A percentile compares a stretch with the other conserved stretches of the same genome.
Conservation (phyloP, 2,113 vertebrate species). For the Verasper variegatus region DNA sequence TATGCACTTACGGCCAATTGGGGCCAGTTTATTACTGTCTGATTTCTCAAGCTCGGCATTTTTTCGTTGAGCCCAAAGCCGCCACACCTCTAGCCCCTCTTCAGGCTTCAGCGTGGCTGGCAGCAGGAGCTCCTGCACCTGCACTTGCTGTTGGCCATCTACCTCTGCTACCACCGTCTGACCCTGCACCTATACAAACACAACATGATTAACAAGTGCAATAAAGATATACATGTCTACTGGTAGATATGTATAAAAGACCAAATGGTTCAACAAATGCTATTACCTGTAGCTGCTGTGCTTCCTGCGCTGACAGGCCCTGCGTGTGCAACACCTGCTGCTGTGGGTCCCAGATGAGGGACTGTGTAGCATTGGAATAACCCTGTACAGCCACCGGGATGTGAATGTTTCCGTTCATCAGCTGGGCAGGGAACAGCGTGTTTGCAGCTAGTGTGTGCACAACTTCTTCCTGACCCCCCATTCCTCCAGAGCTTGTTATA, state of each 20-base stretch:
- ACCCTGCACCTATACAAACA: conserved; percentile 76
- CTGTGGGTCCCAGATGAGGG: conserved; percentile 97
- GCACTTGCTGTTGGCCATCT: conserved; percentile 88
- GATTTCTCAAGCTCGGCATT: conserved; percentile 97
- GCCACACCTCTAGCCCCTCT: conserved; percentile 97
- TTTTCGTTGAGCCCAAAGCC: conserved; percentile 96
- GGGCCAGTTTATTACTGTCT: conserved; percentile 92
- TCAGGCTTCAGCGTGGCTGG: conserved; percentile 96
- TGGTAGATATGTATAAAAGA: neutral
- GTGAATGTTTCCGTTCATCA: conserved; percentile 99
- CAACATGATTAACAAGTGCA: neutral
- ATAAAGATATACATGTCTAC: neutral
- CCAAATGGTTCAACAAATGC: neutral
- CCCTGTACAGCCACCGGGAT: conserved; percentile 99
- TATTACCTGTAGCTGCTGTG: conserved; percentile 86
- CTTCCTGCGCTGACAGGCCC: conserved; percentile 83
- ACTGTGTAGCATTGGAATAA: conserved; percentile 93
- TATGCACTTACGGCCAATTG: conserved; percentile 92
- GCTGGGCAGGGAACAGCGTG: conserved; percentile 93
- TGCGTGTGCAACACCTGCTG: conserved; percentile 80
- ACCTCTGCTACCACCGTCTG: conserved; percentile 87
- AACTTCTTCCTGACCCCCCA: conserved; percentile 92
- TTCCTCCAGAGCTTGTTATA: conserved; percentile 81
- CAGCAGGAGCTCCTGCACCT: conserved; percentile 92
- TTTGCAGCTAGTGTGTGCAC: conserved; percentile 89